Evolutionary conservation across 2,113 vertebrate species (phyloP).

Genomic region (Pteruthius melanotis): DNA sequence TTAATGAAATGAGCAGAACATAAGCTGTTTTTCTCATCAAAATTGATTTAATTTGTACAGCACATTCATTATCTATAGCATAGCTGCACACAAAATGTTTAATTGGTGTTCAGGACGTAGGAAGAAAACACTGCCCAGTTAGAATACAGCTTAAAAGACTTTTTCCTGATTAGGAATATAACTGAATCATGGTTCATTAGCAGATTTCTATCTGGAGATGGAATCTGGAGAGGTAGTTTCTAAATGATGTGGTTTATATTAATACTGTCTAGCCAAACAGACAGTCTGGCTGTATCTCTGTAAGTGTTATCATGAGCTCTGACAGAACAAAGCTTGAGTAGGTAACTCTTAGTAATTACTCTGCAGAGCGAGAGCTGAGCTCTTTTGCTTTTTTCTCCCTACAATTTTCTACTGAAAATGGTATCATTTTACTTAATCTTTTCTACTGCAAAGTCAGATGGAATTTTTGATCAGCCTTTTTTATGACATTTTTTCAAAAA

Average conservation of each 20-base stretch:
- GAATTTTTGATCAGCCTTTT: constrained; percentile 37
- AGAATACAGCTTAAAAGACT: constrained; percentile 42
- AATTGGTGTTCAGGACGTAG: constrained; percentile 36
- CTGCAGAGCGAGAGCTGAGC: neutral
- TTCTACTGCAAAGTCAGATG: constrained; percentile 9
- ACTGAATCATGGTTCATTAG: constrained; percentile 64
- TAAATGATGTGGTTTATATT: constrained; percentile 1
- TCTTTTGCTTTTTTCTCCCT: constrained; percentile 12
- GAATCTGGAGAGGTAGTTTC: constrained; percentile 16
- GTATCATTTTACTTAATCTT: constrained; percentile 31
- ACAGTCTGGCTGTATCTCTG: constrained; percentile 27
- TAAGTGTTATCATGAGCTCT: neutral
- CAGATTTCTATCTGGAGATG: constrained; percentile 39
- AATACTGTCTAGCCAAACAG: constrained; percentile 35
- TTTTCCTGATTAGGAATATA: constrained; percentile 59
- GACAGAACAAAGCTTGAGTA: constrained; percentile 49
- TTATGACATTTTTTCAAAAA: neutral
- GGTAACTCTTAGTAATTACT: constrained; percentile 30
- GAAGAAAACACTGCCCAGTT: constrained; percentile 27
- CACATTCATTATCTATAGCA: neutral
- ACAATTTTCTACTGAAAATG: constrained; percentile 32
- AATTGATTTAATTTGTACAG: neutral
- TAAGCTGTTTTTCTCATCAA: neutral
- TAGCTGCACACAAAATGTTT: constrained; percentile 11
- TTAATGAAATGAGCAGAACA: neutral